Conservation (phyloP, 2,113 vertebrate species). For the Cyrtonyx montezumae region DNA sequence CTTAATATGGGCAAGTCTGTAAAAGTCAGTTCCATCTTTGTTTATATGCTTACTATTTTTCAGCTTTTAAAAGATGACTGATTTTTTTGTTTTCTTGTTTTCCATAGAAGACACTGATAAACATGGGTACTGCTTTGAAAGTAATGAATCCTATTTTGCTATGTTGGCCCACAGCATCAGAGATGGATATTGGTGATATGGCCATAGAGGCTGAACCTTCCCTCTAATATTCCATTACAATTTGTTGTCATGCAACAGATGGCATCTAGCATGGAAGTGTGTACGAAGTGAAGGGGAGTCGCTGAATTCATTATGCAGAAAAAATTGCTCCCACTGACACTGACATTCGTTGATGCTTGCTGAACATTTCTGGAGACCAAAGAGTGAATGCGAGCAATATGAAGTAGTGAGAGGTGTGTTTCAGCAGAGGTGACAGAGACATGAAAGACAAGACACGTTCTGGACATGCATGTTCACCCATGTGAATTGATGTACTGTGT, state of each 20-base stretch:
- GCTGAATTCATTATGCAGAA: background rate
- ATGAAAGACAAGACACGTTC: background rate
- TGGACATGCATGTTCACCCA: background rate
- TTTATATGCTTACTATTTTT: background rate
- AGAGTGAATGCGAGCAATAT: too few species aligned
- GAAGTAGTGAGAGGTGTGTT: too few species aligned
- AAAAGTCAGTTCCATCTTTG: background rate
- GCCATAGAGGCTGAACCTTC: background rate
- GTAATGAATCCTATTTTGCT: too few species aligned
- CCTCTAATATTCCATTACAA: background rate
- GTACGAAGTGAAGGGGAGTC: background rate
- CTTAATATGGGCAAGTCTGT: background rate
- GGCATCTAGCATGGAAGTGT: background rate
- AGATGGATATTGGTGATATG: background rate
- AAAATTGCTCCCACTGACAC: background rate
- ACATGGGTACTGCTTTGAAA: background rate
- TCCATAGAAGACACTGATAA: background rate
- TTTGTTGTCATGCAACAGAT: background rate
- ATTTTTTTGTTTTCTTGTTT: background rate
- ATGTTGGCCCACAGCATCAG: too few species aligned
- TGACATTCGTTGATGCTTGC: background rate
- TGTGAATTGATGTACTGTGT: too few species aligned
- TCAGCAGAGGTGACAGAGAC: too few species aligned
- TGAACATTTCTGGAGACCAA: too few species aligned
- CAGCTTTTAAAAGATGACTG: background rate